Evolutionary conservation across 2,888 invertebrate genomes (phyloP).

Genomic region (Eupithecia tripunctaria): DNA sequence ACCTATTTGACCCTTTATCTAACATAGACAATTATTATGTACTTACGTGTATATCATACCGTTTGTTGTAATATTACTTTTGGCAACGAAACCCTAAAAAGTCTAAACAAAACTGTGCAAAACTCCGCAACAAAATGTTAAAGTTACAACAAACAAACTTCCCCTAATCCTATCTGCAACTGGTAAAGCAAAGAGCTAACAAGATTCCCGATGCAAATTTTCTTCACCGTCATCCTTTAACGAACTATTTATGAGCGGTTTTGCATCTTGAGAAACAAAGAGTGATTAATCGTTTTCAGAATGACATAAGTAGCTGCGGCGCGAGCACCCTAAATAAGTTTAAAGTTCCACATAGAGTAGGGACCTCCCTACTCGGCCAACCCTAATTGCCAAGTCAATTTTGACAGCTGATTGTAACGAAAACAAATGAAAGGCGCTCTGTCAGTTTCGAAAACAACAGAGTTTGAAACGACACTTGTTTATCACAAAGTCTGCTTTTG

Average conservation of each 20-base stretch:
- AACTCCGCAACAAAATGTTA: constrained; percentile 15
- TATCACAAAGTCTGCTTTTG: constrained; percentile 15
- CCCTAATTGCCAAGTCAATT: constrained; percentile 64
- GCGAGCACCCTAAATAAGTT: constrained; percentile 14
- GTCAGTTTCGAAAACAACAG: constrained; percentile 26
- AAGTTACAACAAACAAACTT: constrained; percentile 29
- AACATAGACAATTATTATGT: background rate
- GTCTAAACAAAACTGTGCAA: constrained; percentile 11
- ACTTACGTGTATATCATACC: too few relatives aligned
- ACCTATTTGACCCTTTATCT: background rate
- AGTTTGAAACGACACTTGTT: constrained; percentile 18
- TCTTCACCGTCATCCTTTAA: constrained; percentile 48
- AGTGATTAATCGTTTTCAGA: constrained; percentile 67
- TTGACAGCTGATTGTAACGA: constrained; percentile 65
- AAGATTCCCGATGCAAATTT: constrained; percentile 38
- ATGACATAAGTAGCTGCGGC: constrained; percentile 59
- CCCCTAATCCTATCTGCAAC: constrained; percentile 26
- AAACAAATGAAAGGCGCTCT: constrained; percentile 55
- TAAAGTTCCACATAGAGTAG: constrained; percentile 10
- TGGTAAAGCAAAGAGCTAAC: constrained; percentile 36
- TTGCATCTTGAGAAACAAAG: constrained; percentile 63
- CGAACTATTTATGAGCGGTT: constrained; percentile 64
- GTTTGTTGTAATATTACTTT: background rate
- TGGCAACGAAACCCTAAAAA: background rate
- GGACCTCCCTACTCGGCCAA: background rate